Conservation (phyloP, 2,113 vertebrate genomes). For the Tachysurus vachellii region DNA sequence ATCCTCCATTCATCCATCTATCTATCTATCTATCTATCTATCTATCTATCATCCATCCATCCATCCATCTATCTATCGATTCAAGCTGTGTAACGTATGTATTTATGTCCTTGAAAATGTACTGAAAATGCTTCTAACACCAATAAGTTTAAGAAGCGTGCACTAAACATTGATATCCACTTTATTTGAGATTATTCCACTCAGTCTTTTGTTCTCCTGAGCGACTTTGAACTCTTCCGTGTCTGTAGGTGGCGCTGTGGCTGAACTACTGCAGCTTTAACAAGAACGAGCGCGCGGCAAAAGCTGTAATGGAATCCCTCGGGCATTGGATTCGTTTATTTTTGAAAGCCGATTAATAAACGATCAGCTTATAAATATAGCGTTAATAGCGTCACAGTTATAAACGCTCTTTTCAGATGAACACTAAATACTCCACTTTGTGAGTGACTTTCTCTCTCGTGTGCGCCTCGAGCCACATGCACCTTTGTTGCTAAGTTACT, state of each 20-base stretch:
- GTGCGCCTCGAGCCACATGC: background rate
- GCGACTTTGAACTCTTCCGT: background rate
- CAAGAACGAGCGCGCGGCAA: background rate
- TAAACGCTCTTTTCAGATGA: background rate
- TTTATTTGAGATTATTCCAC: background rate
- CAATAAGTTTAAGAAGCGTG: background rate
- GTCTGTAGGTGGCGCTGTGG: constrained; percentile 45
- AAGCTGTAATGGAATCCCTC: background rate
- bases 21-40: background rate
- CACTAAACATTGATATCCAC: background rate
- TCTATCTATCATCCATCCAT: too few relatives aligned
- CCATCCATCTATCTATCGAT: too few relatives aligned
- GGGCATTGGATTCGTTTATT: background rate
- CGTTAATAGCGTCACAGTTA: background rate
- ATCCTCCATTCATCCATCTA: too few relatives aligned
- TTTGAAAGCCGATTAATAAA: background rate
- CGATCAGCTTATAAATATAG: background rate
- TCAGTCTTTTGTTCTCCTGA: constrained; percentile 35
- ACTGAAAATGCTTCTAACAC: background rate
- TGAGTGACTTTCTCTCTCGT: background rate
- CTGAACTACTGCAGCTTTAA: too few relatives aligned
- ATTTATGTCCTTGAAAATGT: too few relatives aligned
- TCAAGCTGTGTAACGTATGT: too few relatives aligned
- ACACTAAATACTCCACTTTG: background rate
- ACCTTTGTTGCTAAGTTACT: background rate